These are phyloP conservation scores for Esox lucius DNA, from an alignment of 2,797 vertebrate species.

Conservation along the genomic window DNA sequence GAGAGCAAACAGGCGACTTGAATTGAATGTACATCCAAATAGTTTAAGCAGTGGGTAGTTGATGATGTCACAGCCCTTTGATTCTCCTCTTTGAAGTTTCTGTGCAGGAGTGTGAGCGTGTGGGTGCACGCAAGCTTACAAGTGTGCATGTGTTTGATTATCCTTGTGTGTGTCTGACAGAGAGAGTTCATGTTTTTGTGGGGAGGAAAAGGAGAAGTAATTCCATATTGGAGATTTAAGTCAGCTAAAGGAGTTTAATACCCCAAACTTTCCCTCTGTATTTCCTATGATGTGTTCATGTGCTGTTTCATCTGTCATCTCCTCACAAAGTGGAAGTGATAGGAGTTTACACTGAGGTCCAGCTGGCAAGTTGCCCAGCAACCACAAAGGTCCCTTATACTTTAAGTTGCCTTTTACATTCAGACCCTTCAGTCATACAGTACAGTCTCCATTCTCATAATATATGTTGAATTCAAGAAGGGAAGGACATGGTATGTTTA, in stretches of 20 bases:
- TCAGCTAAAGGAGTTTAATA: not conserved
- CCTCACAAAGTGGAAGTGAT: not conserved
- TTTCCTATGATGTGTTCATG: not conserved
- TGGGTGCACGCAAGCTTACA: conserved; percentile 8
- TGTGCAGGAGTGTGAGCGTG: conserved; percentile 8
- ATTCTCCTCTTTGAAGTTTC: conserved; percentile 12
- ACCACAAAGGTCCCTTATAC: not conserved
- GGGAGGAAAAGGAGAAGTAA: no score
- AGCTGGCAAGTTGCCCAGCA: conserved; percentile 9
- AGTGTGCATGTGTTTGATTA: conserved; percentile 4
- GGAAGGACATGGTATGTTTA: no score
- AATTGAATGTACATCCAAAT: conserved; percentile 23
- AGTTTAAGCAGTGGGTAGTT: conserved; percentile 9
- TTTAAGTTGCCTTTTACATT: not conserved
- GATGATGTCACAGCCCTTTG: conserved; percentile 37
- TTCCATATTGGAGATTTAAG: no score
- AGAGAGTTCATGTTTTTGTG: not conserved
- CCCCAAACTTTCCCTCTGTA: conserved; percentile 7
- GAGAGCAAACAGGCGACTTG: not conserved
- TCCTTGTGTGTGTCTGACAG: conserved; percentile 12
- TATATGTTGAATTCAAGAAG: no score
- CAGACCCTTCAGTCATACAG: no score
- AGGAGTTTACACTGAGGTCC: conserved; percentile 20
- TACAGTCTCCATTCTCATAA: no score
- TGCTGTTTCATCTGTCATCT: conserved; percentile 35